phyloP scores from a whole-genome alignment of 1,140 invertebrate species.

The Drosophila sp. region DNA sequence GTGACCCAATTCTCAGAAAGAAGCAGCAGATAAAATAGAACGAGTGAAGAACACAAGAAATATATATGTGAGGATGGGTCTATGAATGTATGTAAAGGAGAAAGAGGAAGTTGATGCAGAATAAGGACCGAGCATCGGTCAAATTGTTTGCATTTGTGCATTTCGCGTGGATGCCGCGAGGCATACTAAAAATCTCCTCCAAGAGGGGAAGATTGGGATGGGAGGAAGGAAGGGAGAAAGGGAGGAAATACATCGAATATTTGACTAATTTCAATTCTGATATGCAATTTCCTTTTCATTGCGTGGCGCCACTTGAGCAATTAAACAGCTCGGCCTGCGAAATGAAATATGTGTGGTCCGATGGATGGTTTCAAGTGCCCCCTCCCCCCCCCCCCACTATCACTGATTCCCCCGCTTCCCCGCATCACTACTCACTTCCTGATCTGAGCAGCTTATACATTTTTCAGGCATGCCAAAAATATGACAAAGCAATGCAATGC shows the following conservation, averaged over 20 bases:
- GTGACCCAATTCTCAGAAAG: constrained; percentile 19
- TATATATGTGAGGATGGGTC: no score
- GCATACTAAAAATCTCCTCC: neutral
- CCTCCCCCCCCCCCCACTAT: no score
- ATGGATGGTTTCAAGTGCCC: neutral
- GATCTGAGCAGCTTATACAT: constrained; percentile 50
- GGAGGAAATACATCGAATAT: neutral
- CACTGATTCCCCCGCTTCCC: no score
- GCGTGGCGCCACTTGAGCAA: constrained; percentile 53
- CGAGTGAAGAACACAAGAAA: neutral
- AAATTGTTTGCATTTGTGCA: constrained; percentile 41
- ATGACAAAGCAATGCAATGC: constrained; percentile 54
- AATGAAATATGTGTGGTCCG: constrained; percentile 6
- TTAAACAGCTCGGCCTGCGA: constrained; percentile 25
- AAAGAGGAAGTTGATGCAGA: neutral
- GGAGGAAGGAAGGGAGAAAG: neutral
- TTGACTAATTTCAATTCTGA: constrained; percentile 22
- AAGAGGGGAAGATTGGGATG: neutral
- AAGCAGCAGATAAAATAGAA: neutral
- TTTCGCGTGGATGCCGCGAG: constrained; percentile 12
- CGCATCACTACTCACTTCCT: no score
- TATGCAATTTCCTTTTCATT: constrained; percentile 35
- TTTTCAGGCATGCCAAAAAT: constrained; percentile 47
- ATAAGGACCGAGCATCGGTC: constrained; percentile 1
- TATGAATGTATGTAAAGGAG: neutral